A percentile compares a stretch with the other conserved stretches of the same genome.
phyloP scores from a whole-genome alignment of 2,797 vertebrate genomes.

The Atherinosoma microstoma region DNA sequence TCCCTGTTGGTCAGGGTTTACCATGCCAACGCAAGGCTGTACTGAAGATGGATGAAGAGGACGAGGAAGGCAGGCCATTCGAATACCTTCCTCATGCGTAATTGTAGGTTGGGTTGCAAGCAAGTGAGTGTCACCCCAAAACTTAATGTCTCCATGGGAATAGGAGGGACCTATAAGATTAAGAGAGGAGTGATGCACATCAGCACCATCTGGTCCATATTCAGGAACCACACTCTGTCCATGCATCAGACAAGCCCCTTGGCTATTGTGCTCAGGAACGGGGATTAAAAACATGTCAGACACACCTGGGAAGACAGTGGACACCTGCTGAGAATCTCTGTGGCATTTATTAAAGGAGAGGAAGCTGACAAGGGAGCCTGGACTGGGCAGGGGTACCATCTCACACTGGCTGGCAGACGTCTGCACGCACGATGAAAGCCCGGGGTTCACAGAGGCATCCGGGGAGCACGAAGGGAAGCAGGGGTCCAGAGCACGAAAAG shows the following conservation, averaged over 20 bases:
- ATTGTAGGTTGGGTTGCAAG: conserved; percentile 74
- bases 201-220: conserved; percentile 61
- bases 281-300: conserved; percentile 65
- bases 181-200: conserved; percentile 39
- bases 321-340: conserved; percentile 52
- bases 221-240: conserved; percentile 25
- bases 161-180: conserved; percentile 29
- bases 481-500: conserved; percentile 78
- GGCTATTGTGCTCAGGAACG: conserved; percentile 58
- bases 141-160: conserved; percentile 29
- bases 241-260: conserved; percentile 39
- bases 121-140: conserved; percentile 28
- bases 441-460: conserved; percentile 56
- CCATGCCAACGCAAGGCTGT: conserved; percentile 13
- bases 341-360: conserved; percentile 59
- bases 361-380: conserved; percentile 72
- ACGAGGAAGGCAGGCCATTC: background rate
- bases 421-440: conserved; percentile 73
- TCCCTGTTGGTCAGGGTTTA: conserved; percentile 36
- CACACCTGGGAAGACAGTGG: conserved; percentile 60
- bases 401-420: conserved; percentile 79
- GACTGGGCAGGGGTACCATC: conserved; percentile 79
- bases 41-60: conserved; percentile 7
- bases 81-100: conserved; percentile 35
- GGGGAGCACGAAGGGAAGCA: conserved; percentile 77